A percentile compares a stretch with the other conserved stretches of the same genome.
These are phyloP conservation scores for Stomatorhinus ivindoensis DNA, from an alignment of 2,113 vertebrate species.

Conservation along the genomic window DNA sequence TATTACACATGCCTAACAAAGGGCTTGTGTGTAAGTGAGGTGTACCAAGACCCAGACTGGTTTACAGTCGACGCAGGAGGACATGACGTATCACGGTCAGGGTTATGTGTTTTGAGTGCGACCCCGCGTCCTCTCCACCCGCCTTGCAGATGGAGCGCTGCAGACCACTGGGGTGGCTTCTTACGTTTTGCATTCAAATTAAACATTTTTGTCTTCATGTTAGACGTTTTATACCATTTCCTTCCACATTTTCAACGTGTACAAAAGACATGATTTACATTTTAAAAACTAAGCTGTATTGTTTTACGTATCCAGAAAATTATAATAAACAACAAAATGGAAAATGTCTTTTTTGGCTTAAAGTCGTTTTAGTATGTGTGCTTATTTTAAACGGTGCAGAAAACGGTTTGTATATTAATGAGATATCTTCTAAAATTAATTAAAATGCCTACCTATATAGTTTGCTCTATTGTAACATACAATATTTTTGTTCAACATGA, in stretches of 20 bases:
- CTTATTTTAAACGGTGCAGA: background rate
- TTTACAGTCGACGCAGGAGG: background rate
- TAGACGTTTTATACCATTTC: background rate
- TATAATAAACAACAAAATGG: background rate
- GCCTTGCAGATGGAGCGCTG: background rate
- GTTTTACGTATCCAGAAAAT: background rate
- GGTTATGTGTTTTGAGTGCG: background rate
- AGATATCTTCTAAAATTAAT: background rate
- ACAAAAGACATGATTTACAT: background rate
- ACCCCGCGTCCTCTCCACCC: background rate
- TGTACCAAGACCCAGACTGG: background rate
- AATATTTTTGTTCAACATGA: background rate
- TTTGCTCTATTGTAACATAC: background rate
- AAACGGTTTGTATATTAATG: background rate
- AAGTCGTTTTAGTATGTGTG: background rate
- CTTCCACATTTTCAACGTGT: background rate
- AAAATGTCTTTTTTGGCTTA: background rate
- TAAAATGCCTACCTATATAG: background rate
- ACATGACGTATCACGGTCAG: background rate
- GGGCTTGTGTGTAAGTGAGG: background rate
- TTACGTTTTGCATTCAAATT: background rate
- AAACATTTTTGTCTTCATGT: constrained; percentile 1
- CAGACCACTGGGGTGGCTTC: background rate
- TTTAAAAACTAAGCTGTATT: constrained; percentile 3
- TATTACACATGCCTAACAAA: background rate